Conservation (phyloP, 2,888 invertebrate species). For the Trimorus sp. region DNA sequence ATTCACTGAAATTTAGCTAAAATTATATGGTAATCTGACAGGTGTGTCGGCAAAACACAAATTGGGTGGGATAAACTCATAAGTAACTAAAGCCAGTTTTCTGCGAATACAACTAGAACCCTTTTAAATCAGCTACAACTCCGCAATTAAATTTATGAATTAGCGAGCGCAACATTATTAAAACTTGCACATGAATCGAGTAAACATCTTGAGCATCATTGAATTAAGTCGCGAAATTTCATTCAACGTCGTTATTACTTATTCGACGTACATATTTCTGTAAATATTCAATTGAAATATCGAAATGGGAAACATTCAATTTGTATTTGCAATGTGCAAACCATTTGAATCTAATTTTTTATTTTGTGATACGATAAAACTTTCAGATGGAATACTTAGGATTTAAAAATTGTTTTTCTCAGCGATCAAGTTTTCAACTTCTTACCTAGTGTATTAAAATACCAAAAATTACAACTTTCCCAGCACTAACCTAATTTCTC, state of each 20-base stretch:
- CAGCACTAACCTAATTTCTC: neutral
- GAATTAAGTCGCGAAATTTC: too few species aligned
- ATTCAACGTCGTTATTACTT: too few species aligned
- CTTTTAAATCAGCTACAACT: slow-evolving; percentile 18
- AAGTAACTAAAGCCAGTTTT: slow-evolving; percentile 24
- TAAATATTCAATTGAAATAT: too few species aligned
- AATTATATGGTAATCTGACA: slow-evolving; percentile 47
- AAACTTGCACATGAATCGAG: neutral
- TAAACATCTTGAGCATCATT: too few species aligned
- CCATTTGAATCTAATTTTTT: too few species aligned
- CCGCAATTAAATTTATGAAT: slow-evolving; percentile 4
- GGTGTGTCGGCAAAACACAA: slow-evolving; percentile 38
- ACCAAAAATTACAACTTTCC: neutral
- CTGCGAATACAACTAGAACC: slow-evolving; percentile 22
- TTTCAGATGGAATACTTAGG: too few species aligned
- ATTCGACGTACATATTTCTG: too few species aligned
- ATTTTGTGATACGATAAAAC: too few species aligned
- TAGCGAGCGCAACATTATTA: neutral
- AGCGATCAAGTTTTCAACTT: too few species aligned
- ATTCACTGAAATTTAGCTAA: slow-evolving; percentile 33
- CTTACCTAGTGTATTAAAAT: neutral
- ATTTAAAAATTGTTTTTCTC: too few species aligned
- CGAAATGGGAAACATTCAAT: too few species aligned
- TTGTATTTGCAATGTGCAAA: too few species aligned
- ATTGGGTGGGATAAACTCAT: slow-evolving; percentile 35